Percentiles rank a stretch among this genome's conserved stretches.
Evolutionary conservation across 64 coral and sea anemone species (phyloP).

Genomic region (Acropora yongei): DNA sequence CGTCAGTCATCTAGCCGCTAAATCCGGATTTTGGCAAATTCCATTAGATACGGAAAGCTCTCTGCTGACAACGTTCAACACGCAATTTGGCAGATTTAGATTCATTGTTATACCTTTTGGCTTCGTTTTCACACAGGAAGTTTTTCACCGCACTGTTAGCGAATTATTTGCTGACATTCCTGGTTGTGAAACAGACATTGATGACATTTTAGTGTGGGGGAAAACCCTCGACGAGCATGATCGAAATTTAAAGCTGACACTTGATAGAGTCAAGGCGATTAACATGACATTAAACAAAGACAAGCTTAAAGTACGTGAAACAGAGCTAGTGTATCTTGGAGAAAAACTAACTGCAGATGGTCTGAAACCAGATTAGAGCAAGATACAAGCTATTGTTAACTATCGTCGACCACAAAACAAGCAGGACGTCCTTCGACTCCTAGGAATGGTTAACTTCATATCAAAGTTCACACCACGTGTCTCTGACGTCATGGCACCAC

Average conservation of each 20-base stretch:
- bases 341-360: conserved; percentile 53
- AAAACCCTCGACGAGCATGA: conserved; percentile 52
- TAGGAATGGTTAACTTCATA: no score
- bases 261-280: conserved; percentile 28
- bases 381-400: no score
- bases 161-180: conserved; percentile 32
- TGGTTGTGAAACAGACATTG: conserved; percentile 46
- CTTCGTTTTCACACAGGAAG: conserved; percentile 56
- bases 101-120: conserved; percentile 49
- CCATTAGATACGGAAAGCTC: conserved; percentile 32
- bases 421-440: no score
- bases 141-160: conserved; percentile 37
- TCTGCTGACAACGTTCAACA: conserved; percentile 36
- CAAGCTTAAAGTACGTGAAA: conserved; percentile 4
- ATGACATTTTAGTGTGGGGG: conserved; percentile 66
- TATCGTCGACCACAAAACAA: no score
- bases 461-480: no score
- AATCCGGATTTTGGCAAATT: conserved; percentile 55
- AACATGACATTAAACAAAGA: conserved; percentile 38
- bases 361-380: no score
- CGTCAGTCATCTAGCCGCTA: background rate
- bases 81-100: conserved; percentile 38
- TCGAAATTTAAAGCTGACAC: background rate
- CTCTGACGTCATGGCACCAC: no score
- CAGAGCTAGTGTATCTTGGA: conserved; percentile 25